A percentile compares a stretch with the other conserved stretches of the same genome.
Evolutionary conservation across 2,888 invertebrate species (phyloP).

Genomic region (Sphaeridia pumilis): DNA sequence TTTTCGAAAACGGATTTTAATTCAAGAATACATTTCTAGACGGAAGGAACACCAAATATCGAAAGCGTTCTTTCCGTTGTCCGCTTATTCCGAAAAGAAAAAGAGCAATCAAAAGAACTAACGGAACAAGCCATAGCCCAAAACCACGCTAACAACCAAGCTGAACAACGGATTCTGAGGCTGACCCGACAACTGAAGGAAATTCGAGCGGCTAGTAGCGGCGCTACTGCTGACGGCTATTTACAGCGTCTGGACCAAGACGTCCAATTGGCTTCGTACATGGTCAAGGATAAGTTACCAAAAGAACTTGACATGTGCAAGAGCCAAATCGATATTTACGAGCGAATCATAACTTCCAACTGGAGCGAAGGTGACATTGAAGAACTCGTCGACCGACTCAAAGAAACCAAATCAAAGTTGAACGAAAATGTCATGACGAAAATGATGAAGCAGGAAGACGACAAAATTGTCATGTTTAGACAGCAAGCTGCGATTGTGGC

Average conservation of each 20-base stretch:
- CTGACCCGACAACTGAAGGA: conserved; percentile 57
- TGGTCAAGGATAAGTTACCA: conserved; percentile 66
- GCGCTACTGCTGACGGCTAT: conserved; percentile 52
- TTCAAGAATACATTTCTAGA: conserved; percentile 41
- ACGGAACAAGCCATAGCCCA: conserved; percentile 49
- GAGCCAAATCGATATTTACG: conserved; percentile 56
- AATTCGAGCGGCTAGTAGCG: conserved; percentile 46
- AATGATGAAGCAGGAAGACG: conserved; percentile 50
- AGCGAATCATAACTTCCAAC: conserved; percentile 54
- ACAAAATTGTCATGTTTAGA: conserved; percentile 68
- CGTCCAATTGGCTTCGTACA: conserved; percentile 58
- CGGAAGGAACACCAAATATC: conserved; percentile 54
- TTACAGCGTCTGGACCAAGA: conserved; percentile 64
- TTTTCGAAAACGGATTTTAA: neutral
- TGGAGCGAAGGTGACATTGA: conserved; percentile 55
- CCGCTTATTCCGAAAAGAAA: conserved; percentile 46
- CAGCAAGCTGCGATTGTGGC: conserved; percentile 72
- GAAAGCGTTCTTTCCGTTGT: conserved; percentile 52
- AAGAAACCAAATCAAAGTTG: conserved; percentile 48
- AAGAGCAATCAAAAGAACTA: conserved; percentile 49
- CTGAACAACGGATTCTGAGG: conserved; percentile 48
- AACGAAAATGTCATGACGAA: conserved; percentile 60
- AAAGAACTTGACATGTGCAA: conserved; percentile 54
- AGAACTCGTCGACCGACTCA: conserved; percentile 52
- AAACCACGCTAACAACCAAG: conserved; percentile 43